Evolutionary conservation across 2,113 vertebrate genomes (phyloP), one percentile per base, ranked within the genome.

Genomic region (Rhegmatorhina hoffmannsi): DNA sequence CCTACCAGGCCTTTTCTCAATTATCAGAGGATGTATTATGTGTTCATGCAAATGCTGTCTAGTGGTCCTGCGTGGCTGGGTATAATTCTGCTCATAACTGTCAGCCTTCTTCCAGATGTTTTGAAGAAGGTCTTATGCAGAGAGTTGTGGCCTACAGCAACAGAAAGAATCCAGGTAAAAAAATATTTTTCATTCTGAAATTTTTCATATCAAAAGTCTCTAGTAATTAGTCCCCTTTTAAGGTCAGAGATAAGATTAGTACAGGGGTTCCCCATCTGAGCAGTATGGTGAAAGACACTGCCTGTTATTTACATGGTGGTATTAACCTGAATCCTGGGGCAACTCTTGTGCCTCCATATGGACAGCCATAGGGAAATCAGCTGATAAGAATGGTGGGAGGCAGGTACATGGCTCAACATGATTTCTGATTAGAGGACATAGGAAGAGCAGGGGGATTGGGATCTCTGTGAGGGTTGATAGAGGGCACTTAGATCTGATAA

Each of bases 21-120:
- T 98, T 99, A 99, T 95, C 99, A 99, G 98, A 98, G 99, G 97
- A 99, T 99, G 99, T 99, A 99, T 98, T 99, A 99, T 1, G 99
- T 99, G 82, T 99, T 99, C 97, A 98, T 99, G 94, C 99, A 99
- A 98, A 99, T 99, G 99, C 91, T 99, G 89, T 99, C 99, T 79
- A 99, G 99, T 15, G 99, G 99, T 59, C 99, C 99, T 3, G 99
- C 99, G 1, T 99, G 99, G 99, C 98, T 99, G 94, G 98, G 98
- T 90, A 99, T 99, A 78, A 97, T 98, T 91, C 97, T 99, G 76
- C 98, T 99, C 60, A 98, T 99, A 94, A 98, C 98, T 16, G 97
- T 99, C 92, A 98, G 99, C 96, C 98, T 99, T 96, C 98, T 99
- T 90, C 99, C 99, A 5, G 99, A 99, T 47, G 98, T 99, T 87